Conservation (phyloP, 2,113 vertebrate species). For the Corythornis cristatus region DNA sequence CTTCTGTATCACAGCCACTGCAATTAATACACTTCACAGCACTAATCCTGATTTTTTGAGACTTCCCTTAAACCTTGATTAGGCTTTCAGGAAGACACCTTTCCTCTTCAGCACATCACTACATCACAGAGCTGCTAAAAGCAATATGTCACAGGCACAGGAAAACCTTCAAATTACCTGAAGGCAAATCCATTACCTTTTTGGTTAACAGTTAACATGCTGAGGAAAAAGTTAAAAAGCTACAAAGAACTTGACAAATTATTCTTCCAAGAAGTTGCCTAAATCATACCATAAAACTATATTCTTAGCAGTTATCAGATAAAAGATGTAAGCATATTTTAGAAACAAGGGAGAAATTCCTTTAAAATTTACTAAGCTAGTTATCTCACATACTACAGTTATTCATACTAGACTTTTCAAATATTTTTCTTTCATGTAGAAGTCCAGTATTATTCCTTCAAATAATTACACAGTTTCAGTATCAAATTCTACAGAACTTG, state of each 20-base stretch:
- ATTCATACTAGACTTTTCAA: neutral
- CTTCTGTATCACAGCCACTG: accelerated
- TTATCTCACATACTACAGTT: neutral
- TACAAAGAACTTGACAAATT: neutral
- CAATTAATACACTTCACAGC: neutral
- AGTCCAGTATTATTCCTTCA: neutral
- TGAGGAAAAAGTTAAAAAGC: neutral
- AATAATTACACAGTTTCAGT: neutral
- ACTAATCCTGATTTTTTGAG: neutral
- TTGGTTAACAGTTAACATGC: neutral
- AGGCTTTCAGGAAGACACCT: neutral
- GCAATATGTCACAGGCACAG: neutral
- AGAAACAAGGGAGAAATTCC: neutral
- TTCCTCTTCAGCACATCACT: neutral
- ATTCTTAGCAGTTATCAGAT: neutral
- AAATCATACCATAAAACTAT: neutral
- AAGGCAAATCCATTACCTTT: neutral
- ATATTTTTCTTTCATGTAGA: neutral
- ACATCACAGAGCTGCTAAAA: neutral
- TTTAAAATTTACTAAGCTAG: neutral
- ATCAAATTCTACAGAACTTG: neutral
- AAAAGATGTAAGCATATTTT: neutral
- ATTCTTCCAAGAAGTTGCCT: neutral
- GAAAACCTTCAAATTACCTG: neutral
- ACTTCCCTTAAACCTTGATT: neutral